A percentile compares a stretch with the other conserved stretches of the same genome.
Evolutionary conservation across 2,888 invertebrate genomes (phyloP).

Genomic region (Lingula anatina): DNA sequence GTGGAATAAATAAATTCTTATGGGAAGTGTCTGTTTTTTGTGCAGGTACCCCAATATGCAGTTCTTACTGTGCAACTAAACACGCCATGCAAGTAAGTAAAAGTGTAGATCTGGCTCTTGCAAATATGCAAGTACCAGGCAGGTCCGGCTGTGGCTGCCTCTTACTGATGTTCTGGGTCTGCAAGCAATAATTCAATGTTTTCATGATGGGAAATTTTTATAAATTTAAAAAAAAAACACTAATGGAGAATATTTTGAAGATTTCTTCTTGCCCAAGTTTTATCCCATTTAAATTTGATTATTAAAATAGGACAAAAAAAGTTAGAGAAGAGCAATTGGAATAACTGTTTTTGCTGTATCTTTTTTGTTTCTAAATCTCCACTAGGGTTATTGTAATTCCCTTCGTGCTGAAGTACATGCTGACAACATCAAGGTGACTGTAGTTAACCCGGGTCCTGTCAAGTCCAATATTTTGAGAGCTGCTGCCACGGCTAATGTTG

Average conservation of each 20-base stretch:
- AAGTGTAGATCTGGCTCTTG: neutral
- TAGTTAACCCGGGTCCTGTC: conserved; percentile 74
- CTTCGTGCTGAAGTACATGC: conserved; percentile 61
- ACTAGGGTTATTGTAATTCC: conserved; percentile 69
- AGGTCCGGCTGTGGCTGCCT: no score
- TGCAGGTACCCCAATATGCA: conserved; percentile 39
- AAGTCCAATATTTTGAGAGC: conserved; percentile 66
- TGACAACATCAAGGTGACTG: conserved; percentile 62
- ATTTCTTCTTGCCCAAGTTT: no score
- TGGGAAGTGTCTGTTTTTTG: no score
- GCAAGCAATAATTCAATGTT: no score
- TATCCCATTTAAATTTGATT: no score
- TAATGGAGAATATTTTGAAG: no score
- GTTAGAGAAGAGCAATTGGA: no score
- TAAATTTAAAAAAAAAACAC: no score
- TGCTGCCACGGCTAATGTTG: conserved; percentile 64
- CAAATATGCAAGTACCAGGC: neutral
- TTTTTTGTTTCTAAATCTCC: conserved; percentile 10
- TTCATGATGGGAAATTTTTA: no score
- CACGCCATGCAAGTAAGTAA: conserved; percentile 66
- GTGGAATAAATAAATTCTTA: no score
- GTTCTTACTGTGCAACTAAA: conserved; percentile 65
- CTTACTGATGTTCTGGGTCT: no score
- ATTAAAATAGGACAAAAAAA: no score
- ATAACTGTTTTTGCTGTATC: neutral